Conservation (phyloP, 2,113 vertebrate genomes). For the Bos javanicus region DNA sequence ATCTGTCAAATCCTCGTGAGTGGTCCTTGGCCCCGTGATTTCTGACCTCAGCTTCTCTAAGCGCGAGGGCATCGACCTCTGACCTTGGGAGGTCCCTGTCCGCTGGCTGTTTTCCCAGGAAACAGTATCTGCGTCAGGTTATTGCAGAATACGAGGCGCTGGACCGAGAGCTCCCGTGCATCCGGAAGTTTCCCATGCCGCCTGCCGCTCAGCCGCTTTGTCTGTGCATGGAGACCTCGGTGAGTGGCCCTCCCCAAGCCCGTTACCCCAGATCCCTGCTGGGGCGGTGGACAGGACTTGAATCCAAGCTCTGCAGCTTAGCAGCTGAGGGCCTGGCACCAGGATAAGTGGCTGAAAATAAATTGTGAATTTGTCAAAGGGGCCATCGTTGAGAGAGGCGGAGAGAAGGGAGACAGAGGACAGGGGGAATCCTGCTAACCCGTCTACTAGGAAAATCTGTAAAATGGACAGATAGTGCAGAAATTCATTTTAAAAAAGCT, state of each 20-base stretch:
- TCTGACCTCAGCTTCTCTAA: not conserved
- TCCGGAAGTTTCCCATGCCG: conserved; percentile 61
- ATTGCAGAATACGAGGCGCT: conserved; percentile 72
- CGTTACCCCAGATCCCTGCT: not conserved
- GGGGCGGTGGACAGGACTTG: not conserved
- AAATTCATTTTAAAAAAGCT: not conserved
- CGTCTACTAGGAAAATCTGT: not conserved
- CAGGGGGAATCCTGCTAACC: not conserved
- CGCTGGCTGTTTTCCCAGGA: conserved; percentile 11
- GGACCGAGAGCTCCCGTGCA: conserved; percentile 73
- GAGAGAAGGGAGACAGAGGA: not conserved
- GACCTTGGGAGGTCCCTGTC: not conserved
- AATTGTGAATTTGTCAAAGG: not conserved
- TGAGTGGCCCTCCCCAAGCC: conserved; percentile 23
- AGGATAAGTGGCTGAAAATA: not conserved
- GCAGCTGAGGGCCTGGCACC: not conserved
- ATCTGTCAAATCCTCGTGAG: conserved; percentile 67
- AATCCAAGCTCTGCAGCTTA: not conserved
- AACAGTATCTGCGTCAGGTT: conserved; percentile 71
- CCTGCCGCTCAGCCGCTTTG: conserved; percentile 72
- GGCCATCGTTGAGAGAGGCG: not conserved
- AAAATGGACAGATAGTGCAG: not conserved
- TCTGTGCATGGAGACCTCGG: conserved; percentile 73
- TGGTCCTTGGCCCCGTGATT: not conserved
- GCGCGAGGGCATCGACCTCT: not conserved